Base-by-base conservation (phyloP, 2,797 vertebrate species). In the Leucoraja ocellata region DNA sequence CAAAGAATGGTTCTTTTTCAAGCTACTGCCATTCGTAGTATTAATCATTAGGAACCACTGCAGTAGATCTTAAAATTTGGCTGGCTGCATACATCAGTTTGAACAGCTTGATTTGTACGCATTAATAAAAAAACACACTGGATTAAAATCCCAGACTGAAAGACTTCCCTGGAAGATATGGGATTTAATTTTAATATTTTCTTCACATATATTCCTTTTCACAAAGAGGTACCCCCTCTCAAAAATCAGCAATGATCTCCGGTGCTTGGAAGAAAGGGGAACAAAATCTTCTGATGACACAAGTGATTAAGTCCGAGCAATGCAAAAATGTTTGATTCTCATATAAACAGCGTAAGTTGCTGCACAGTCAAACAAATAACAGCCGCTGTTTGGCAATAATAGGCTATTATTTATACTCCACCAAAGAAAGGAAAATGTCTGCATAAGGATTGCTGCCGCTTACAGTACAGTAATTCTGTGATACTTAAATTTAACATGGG, bases 1-100 rank as follows among this genome's bases (percentile, higher is more conserved):
- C 84, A 88, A 68, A 88, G 65, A 68, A 25, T 8, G 28, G 81
- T 28, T 61, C 10, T 0, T 28, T 84, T 16, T 84, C n/a, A 84
- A 84, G 61, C 13, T 88, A 65, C 63, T 8, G n/a, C 84, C n/a
- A 63, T 88, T 88, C 28, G 21, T 10, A 88, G 63, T n/a, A 25
- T 68, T 8, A 61, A 88, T 63, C n/a, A 68, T 88, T 36, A 68
- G 14, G 16, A 68, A 32, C n/a, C 84, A 68, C n/a, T 68, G 84
- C n/a, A 88, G 65, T 88, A 65, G 6, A 88, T 88, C 68, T 88
- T 36, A 88, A 88, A 63, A 68, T 68, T 36, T 68, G 63, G 84
- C 61, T 88, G 61, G 65, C 61, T 88, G 28, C 61, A 86, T 78
- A 36, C 14, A 32, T 11, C 1, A 36, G 32, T 32, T n/a, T 65